Percentiles rank a stretch among this genome's conserved stretches.
Evolutionary conservation across 2,113 vertebrate species (phyloP).

Genomic region (Notarius lentiginosus): DNA sequence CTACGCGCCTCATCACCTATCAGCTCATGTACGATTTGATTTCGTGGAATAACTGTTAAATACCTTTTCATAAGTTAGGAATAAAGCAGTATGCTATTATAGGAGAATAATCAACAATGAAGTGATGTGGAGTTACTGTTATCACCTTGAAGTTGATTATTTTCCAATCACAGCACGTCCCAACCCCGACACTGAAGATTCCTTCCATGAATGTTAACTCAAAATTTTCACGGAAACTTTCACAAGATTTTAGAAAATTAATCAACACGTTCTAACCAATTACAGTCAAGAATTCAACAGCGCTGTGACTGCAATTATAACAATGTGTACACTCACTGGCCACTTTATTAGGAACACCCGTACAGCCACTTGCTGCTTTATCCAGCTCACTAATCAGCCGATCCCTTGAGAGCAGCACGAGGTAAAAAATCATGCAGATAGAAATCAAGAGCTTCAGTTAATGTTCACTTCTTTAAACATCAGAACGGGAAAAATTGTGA

Average conservation of each 20-base stretch:
- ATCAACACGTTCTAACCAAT: no score
- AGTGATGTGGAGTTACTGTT: background rate
- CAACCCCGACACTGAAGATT: background rate
- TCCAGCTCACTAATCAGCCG: no score
- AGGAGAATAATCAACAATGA: background rate
- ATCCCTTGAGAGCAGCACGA: no score
- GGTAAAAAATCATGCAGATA: no score
- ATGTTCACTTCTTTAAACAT: no score
- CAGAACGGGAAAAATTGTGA: no score
- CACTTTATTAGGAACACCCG: no score
- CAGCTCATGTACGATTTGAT: no score
- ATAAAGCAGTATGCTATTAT: background rate
- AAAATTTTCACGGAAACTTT: background rate
- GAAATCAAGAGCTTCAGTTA: no score
- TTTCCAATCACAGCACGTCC: background rate
- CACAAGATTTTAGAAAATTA: background rate
- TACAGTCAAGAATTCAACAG: background rate
- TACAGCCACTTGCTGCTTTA: no score
- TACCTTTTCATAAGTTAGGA: background rate
- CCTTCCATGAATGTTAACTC: background rate
- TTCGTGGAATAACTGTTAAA: no score
- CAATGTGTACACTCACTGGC: background rate
- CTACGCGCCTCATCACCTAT: no score
- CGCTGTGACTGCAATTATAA: background rate
- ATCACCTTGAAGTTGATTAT: background rate